Evolutionary conservation across 2,797 vertebrate genomes (phyloP).

Genomic region (Phataginus tricuspis): DNA sequence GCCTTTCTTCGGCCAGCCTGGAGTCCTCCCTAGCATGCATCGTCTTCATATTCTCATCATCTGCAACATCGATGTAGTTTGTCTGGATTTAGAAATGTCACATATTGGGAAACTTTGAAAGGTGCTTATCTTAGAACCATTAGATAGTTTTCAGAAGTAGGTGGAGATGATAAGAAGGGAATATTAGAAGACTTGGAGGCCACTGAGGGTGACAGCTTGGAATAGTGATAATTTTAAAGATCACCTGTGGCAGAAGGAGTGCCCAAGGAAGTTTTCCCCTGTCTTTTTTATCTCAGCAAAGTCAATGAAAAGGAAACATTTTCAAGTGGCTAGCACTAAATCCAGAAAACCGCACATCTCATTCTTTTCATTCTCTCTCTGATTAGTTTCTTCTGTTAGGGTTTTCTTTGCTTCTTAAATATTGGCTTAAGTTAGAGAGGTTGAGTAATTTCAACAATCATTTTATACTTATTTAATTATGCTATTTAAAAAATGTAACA

Average conservation of each 20-base stretch:
- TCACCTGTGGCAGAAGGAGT: background rate
- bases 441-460: background rate
- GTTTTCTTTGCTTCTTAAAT: background rate
- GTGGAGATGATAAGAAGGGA: background rate
- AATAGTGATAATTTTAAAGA: background rate
- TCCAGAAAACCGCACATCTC: background rate
- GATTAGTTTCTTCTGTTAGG: background rate
- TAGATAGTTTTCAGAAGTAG: background rate
- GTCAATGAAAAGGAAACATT: background rate
- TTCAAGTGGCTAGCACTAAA: background rate
- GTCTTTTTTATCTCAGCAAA: background rate
- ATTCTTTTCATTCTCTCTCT: background rate
- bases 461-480: constrained; percentile 18
- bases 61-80: background rate
- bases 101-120: background rate
- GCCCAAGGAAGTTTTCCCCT: background rate
- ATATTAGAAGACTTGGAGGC: background rate
- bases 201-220: background rate
- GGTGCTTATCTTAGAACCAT: background rate
- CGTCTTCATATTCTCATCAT: background rate
- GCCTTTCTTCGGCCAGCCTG: background rate
- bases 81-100: background rate
- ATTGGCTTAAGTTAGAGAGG: constrained; percentile 17
- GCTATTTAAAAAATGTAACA: constrained; percentile 11
- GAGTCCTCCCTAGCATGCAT: background rate